These are phyloP conservation scores for Torymus auratus DNA, from an alignment of 2,888 invertebrate genomes.

Conservation along the genomic window DNA sequence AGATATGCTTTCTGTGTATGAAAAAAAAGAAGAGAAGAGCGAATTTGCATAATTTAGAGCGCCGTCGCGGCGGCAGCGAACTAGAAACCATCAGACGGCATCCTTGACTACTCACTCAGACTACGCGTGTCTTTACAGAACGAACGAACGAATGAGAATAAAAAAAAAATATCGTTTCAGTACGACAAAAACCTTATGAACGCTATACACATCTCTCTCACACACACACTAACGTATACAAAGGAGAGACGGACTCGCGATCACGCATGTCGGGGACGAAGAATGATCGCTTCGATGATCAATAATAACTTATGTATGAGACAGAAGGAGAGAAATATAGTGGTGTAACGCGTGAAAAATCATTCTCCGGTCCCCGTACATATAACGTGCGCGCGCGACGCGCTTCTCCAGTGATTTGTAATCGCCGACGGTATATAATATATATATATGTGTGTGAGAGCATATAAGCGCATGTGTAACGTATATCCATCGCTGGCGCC, in stretches of 20 bases:
- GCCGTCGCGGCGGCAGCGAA: not conserved
- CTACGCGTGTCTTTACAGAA: not conserved
- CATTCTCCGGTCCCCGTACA: not conserved
- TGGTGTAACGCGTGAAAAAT: not conserved
- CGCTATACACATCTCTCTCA: too few species aligned
- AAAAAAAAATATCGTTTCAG: not conserved
- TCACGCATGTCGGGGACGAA: not conserved
- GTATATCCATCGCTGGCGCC: too few species aligned
- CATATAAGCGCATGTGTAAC: too few species aligned
- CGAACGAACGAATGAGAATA: not conserved
- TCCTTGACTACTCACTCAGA: not conserved
- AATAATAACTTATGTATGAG: conserved; percentile 2
- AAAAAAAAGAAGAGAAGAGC: not conserved
- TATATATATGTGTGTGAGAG: too few species aligned
- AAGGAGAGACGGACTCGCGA: too few species aligned
- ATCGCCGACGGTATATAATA: too few species aligned
- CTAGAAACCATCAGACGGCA: not conserved
- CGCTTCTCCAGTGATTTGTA: not conserved
- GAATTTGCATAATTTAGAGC: conserved; percentile 19
- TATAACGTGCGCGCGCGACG: not conserved
- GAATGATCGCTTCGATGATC: not conserved
- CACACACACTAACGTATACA: too few species aligned
- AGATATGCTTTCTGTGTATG: not conserved
- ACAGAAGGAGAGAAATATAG: not conserved
- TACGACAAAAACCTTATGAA: not conserved